Base-by-base conservation (phyloP, 2,797 vertebrate genomes). In the Pipistrellus pipistrellus region DNA sequence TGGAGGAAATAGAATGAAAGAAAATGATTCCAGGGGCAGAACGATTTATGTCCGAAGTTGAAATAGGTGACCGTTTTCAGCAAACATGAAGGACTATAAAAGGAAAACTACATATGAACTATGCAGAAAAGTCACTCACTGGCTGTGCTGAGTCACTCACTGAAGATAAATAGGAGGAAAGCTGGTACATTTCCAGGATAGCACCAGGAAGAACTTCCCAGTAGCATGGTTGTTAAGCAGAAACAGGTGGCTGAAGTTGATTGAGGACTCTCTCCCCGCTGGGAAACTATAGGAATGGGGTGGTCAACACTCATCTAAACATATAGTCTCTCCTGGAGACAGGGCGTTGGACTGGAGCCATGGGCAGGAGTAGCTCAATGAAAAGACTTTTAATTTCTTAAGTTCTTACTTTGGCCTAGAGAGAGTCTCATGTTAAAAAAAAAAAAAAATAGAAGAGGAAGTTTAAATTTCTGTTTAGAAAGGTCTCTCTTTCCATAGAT, bases 401-500 rank as follows among this genome's bases (percentile, higher is more conserved):
- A 75, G 84, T 84, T 93, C 71, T 92, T 75, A 27, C 38, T 87
- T 95, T 64, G 83, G 71, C 84, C 57, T 94, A 41, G n/a, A 90
- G 35, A 91, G 71, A 95, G 64, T 59, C 66, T 83, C 32, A n/a
- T 66, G 20, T 73, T 77, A 68, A 17, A 82, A 57, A 80, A 51
- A 77, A 32, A 20, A 55, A 53, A 18, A 51, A 55, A n/a, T n/a
- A n/a, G n/a, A n/a, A n/a, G n/a, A n/a, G n/a, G 21, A 55, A 68
- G 8, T 77, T 77, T 27, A 25, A 87, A 38, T 92, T 91, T 91
- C 78, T 95, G 44, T 76, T 96, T 88, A 90, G 91, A 95, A 97
- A 96, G 88, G 83, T 96, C 91, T 95, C 90, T 82, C 94, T 82
- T 96, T 62, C 88, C 80, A 92, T 83, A 96, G 95, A 95, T 96